These are phyloP conservation scores for Lissocephala sabroskyi DNA, from an alignment of 2,888 invertebrate species.

Conservation along the genomic window DNA sequence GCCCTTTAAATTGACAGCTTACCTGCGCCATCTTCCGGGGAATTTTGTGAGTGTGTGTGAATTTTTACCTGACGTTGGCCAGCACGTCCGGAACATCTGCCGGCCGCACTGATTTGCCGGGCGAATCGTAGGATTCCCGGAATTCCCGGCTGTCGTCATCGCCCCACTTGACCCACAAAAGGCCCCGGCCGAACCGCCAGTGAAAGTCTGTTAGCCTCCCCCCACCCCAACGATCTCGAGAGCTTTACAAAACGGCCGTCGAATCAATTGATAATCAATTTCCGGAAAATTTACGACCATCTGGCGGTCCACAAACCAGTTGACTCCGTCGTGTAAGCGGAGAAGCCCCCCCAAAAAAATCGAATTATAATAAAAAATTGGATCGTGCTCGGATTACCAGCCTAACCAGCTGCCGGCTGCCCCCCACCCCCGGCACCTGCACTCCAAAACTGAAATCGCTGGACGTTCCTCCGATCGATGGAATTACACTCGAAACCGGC, in stretches of 20 bases:
- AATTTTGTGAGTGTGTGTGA: too few relatives aligned
- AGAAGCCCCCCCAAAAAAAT: too few relatives aligned
- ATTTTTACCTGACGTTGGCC: too few relatives aligned
- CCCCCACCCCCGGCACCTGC: too few relatives aligned
- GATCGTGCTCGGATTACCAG: too few relatives aligned
- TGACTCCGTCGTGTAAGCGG: neutral
- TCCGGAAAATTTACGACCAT: slow-evolving; percentile 26
- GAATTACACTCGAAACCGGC: slow-evolving; percentile 25
- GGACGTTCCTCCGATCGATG: too few relatives aligned
- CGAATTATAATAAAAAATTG: too few relatives aligned
- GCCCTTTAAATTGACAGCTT: slow-evolving; percentile 24
- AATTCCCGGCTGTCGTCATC: neutral
- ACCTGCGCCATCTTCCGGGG: slow-evolving; percentile 7
- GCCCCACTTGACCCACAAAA: neutral
- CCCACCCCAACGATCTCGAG: neutral
- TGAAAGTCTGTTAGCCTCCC: neutral
- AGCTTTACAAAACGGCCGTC: too few relatives aligned
- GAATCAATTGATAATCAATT: slow-evolving; percentile 34
- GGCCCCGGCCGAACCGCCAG: slow-evolving; percentile 1
- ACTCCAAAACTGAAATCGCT: too few relatives aligned
- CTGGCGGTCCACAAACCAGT: slow-evolving; percentile 15
- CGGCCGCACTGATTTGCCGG: too few relatives aligned
- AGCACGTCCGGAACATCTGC: too few relatives aligned
- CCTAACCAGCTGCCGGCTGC: too few relatives aligned
- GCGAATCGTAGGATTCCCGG: neutral